Base-by-base conservation (phyloP, 2,113 vertebrate genomes). In the Scortum barcoo region DNA sequence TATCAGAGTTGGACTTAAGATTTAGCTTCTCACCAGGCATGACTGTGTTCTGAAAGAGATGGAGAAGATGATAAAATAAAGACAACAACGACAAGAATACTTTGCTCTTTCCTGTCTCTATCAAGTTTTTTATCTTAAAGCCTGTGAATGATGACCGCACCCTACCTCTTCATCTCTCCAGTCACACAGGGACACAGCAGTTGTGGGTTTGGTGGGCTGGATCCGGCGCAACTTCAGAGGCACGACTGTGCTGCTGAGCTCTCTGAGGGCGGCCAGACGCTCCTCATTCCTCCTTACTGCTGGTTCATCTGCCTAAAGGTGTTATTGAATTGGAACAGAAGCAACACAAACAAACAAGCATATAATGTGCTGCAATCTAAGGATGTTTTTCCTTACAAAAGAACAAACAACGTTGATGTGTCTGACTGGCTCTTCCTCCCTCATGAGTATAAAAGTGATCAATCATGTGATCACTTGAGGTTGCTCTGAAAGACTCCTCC, bases 141-240 rank as follows among this genome's bases (percentile, higher is more conserved):
- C n/a, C 22, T 24, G 62, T 1, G 30, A 10, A 16, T 4, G 4
- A 9, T 14, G 53, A 26, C 19, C 17, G 2, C 3, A 11, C 58
- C 53, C 7, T 69, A 99, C 98, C 86, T 97, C 94, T 30, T 94
- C 93, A 0, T 96, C 95, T 2, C 90, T 93, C 98, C 98, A 99
- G 93, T 99, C 97, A 17, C 98, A 99, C 85, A 99, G 93, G 12
- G 97, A 90, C 36, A 97, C 91, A 42, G 94, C 92, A 0, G n/a
- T 86, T 70, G 96, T 89, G 38, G 93, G 83, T 75, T 94, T 94
- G 56, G 83, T 68, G n/a, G 93, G 86, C 0, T 1, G 38, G 3
- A 30, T 83, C 53, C 97, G 94, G 26, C 98, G 95, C 44, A 94
- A 89, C 20, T 96, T 96, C 88, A 99, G 94, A 0, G 98, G 98